phyloP scores from a whole-genome alignment of 2,797 vertebrate genomes.

The Poeciliopsis presidionis region DNA sequence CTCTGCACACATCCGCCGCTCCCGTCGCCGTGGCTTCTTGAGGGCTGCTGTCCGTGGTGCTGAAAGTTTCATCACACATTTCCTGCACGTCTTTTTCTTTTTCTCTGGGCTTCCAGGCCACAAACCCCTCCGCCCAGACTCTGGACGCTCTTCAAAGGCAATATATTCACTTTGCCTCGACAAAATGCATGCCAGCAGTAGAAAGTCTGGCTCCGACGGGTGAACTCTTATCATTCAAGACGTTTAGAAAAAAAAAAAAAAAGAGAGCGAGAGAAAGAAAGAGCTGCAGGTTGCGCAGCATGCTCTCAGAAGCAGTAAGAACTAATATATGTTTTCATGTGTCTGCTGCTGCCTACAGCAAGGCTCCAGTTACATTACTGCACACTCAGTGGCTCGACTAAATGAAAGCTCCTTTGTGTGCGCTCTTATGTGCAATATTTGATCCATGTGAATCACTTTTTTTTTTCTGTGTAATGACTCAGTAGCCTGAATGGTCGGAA shows the following conservation, averaged over 20 bases:
- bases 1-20: neutral
- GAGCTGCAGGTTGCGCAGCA: slow-evolving; percentile 59
- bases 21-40: slow-evolving; percentile 14
- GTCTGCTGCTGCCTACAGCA: slow-evolving; percentile 55
- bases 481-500: slow-evolving; percentile 24
- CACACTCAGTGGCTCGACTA: slow-evolving; percentile 56
- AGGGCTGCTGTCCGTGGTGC: slow-evolving; percentile 79
- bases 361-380: slow-evolving; percentile 59
- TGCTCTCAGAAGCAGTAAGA: slow-evolving; percentile 57
- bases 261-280: neutral
- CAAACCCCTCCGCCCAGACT: slow-evolving; percentile 43
- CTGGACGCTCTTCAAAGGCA: slow-evolving; percentile 68
- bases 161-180: slow-evolving; percentile 71
- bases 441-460: slow-evolving; percentile 51
- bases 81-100: slow-evolving; percentile 49
- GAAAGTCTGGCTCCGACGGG: slow-evolving; percentile 56
- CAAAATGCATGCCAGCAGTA: slow-evolving; percentile 64
- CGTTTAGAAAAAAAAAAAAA: slow-evolving; percentile 29
- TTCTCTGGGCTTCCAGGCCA: slow-evolving; percentile 58
- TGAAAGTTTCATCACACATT: slow-evolving; percentile 79
- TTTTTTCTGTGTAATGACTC: slow-evolving; percentile 49
- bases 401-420: slow-evolving; percentile 65
- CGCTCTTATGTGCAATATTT: slow-evolving; percentile 56
- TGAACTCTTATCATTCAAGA: slow-evolving; percentile 68
- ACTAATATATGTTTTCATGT: slow-evolving; percentile 61